Percentiles rank a stretch among this genome's conserved stretches.
Conservation (phyloP, 1,140 invertebrate genomes). For the Rhopalosiphum padi region DNA sequence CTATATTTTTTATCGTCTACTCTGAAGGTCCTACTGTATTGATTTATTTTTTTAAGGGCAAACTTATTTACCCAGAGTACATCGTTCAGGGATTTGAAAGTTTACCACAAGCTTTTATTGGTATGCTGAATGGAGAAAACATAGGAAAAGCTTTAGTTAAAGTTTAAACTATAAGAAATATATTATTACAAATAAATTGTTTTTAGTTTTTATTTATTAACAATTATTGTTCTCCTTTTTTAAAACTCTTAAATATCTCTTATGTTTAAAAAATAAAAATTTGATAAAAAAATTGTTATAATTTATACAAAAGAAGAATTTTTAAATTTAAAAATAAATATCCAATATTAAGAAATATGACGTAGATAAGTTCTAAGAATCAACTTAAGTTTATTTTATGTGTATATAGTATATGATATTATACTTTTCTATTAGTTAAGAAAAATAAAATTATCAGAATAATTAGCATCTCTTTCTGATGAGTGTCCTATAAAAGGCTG, state of each 20-base stretch:
- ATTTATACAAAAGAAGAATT: not conserved
- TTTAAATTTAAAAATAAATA: not conserved
- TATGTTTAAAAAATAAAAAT: not conserved
- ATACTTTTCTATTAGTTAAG: too few relatives aligned
- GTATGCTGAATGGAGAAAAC: conserved; percentile 70
- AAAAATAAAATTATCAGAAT: too few relatives aligned
- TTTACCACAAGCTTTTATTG: conserved; percentile 72
- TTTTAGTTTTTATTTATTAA: not conserved
- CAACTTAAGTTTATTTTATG: too few relatives aligned
- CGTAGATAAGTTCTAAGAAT: not conserved
- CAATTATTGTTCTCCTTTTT: not conserved
- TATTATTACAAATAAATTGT: too few relatives aligned
- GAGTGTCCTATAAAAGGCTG: too few relatives aligned
- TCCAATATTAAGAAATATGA: not conserved
- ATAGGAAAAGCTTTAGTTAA: conserved; percentile 72
- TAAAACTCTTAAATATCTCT: not conserved
- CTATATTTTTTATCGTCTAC: too few relatives aligned
- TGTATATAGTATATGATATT: too few relatives aligned
- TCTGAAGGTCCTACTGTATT: not conserved
- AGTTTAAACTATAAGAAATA: conserved; percentile 62
- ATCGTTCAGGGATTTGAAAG: conserved; percentile 74
- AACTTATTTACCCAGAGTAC: conserved; percentile 72
- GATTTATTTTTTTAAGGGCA: conserved; percentile 64
- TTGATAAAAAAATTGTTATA: not conserved
- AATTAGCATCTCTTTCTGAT: too few relatives aligned